Evolutionary conservation across 2,888 invertebrate genomes (phyloP), one percentile per base, ranked within the genome.

Genomic region (Athetis lepigone): DNA sequence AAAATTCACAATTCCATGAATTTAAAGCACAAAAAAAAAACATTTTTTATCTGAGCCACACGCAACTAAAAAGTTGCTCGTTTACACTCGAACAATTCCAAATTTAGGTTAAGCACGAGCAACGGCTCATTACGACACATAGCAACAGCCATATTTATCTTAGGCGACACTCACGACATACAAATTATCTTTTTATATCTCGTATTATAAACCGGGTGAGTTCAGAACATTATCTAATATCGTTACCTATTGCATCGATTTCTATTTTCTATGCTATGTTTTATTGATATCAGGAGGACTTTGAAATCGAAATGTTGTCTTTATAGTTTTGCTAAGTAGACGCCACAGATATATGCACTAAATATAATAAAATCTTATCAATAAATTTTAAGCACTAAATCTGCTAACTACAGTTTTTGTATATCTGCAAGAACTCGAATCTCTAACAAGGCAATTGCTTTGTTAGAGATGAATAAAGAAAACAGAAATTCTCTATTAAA

Each of bases 111-210:
- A 78, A 67, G 70, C 70, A 79, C 75, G 62, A 72, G 54, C 68
- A 56, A 65, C 69, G 61, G 37, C 70, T 71, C 59, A 72, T 76
- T 79, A 70, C 68, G 27, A 71, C 73, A 75, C 69, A 70, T 75
- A 79, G 83, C 63, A 82, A 82, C 83, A 62, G 62, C 74, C 70
- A 67, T 76, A 68, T 80, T 51, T 82, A 77, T 82, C 70, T 74
- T 66, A 18, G 58, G 54, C 47, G 70, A 80, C 81, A 75, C 68
- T 60, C 59, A 60, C 57, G 58, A 60, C 67, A 59, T 75, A 71
- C 72, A 42, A 70, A 80, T 82, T 70, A 80, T 70, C 60, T 57
- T 73, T 69, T 81, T 73, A 78, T 70, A 69, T 61, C 50, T 57
- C 23, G 11, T 21, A 43, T 61, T 60, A 60, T 61, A 71, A 61